Conservation (phyloP, 2,113 vertebrate species). For the Ramphastos sulfuratus region DNA sequence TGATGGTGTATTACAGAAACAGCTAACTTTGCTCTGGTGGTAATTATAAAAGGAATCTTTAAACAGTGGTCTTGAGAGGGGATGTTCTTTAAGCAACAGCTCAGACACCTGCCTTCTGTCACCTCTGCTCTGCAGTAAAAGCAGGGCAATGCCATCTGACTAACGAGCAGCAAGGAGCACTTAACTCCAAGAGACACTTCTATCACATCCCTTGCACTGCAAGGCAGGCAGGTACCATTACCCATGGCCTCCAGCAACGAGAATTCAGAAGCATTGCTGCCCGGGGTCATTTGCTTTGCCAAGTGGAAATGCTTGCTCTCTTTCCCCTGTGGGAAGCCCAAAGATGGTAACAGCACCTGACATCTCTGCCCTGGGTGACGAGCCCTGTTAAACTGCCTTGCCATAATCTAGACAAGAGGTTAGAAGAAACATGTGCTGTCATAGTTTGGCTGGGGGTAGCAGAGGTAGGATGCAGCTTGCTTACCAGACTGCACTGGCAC, state of each 20-base stretch:
- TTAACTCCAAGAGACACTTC: background rate
- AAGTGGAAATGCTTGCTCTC: background rate
- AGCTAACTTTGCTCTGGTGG: background rate
- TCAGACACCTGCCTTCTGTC: background rate
- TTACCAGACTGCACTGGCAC: background rate
- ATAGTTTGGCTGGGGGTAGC: background rate
- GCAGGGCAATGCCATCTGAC: background rate
- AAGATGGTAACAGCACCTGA: background rate
- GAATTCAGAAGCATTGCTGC: background rate
- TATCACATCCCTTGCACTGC: background rate
- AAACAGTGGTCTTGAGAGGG: background rate
- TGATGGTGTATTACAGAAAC: background rate
- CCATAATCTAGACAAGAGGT: background rate
- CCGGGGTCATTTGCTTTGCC: background rate
- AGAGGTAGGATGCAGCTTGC: background rate
- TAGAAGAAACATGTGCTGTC: background rate
- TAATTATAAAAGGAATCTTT: background rate
- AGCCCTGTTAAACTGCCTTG: background rate
- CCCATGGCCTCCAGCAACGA: accelerated
- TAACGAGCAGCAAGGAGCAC: background rate
- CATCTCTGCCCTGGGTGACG: background rate
- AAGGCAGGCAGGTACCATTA: accelerated
- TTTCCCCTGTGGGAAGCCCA: background rate
- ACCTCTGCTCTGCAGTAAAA: background rate
- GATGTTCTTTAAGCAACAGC: background rate